phyloP scores from a whole-genome alignment of 2,113 vertebrate species.

The Atlantisia rogersi region DNA sequence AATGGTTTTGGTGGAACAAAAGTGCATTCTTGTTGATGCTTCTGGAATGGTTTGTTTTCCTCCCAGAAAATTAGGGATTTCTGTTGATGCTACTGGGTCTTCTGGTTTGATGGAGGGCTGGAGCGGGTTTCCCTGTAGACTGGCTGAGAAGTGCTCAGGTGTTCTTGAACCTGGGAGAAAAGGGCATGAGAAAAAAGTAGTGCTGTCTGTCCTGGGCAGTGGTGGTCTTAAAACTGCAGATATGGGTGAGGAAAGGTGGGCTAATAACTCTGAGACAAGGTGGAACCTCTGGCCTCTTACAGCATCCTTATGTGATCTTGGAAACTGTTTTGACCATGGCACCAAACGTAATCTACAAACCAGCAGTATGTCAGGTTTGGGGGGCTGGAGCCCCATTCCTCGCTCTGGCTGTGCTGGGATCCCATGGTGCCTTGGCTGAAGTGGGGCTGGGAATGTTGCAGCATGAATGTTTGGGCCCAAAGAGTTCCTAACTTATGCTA shows the following conservation, averaged over 20 bases:
- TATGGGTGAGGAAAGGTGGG: not conserved
- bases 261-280: fast-evolving
- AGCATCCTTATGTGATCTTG: fast-evolving
- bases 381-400: not conserved
- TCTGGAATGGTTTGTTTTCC: not conserved
- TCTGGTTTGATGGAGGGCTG: not conserved
- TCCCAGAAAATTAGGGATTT: not conserved
- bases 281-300: not conserved
- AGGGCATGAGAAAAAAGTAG: not conserved
- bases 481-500: fast-evolving
- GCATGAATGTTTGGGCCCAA: fast-evolving
- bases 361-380: fast-evolving
- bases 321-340: not conserved
- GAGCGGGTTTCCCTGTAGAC: fast-evolving
- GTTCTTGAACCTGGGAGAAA: not conserved
- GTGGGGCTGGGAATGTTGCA: not conserved
- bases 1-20: not conserved
- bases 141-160: fast-evolving
- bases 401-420: too few species aligned
- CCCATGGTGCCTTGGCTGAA: fast-evolving
- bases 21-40: not conserved
- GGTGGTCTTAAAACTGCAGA: not conserved
- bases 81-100: fast-evolving
- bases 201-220: fast-evolving
- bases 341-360: not conserved